phyloP scores from a whole-genome alignment of 53 echinoderm and acorn worm species.

The Echinarachnius parma region DNA sequence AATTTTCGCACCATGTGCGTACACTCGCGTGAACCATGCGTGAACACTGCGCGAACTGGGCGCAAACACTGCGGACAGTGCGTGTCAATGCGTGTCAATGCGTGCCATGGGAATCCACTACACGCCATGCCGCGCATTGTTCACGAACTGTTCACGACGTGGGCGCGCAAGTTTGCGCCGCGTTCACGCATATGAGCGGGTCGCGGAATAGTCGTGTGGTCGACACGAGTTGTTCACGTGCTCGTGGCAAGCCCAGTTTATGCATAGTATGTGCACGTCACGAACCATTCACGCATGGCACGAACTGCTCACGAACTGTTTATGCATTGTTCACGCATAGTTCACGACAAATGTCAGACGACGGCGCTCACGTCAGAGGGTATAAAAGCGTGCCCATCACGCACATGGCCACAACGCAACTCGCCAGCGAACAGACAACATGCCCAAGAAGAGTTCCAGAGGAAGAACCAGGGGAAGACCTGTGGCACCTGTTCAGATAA shows the following conservation, averaged over 20 bases:
- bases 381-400: constrained; percentile 51
- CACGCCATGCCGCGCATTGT: constrained; percentile 17
- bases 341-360: constrained; percentile 22
- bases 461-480: constrained; percentile 1
- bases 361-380: constrained; percentile 13
- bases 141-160: constrained; percentile 18
- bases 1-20: too few species aligned
- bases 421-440: constrained; percentile 57
- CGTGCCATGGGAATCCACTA: constrained; percentile 10
- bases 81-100: constrained; percentile 7
- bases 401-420: constrained; percentile 51
- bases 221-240: constrained; percentile 52
- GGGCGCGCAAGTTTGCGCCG: background rate
- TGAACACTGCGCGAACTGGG: constrained; percentile 39
- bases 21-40: constrained; percentile 54
- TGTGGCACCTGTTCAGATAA: too few species aligned
- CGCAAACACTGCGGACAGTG: background rate
- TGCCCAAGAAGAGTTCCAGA: constrained; percentile 17
- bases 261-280: constrained; percentile 15
- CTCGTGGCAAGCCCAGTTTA: constrained; percentile 51
- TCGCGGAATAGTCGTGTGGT: constrained; percentile 55
- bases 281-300: constrained; percentile 8
- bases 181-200: constrained; percentile 44
- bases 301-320: constrained; percentile 8
- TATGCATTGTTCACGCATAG: constrained; percentile 18